phyloP scores from a whole-genome alignment of 2,113 vertebrate genomes.

The Bufo bufo region DNA sequence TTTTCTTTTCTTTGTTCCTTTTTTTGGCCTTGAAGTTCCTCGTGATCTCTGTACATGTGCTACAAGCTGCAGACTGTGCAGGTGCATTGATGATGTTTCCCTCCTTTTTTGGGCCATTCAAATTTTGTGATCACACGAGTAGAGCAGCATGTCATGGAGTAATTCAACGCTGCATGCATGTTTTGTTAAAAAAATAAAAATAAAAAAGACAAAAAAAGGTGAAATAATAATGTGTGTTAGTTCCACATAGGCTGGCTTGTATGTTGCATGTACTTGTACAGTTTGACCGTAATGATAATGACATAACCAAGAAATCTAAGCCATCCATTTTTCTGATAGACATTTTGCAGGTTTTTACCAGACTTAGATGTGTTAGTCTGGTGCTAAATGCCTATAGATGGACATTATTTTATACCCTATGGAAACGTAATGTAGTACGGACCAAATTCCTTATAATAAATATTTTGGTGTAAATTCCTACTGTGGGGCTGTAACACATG shows the following conservation, averaged over 20 bases:
- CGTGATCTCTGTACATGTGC: slow-evolving; percentile 81
- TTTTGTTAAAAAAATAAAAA: slow-evolving; percentile 79
- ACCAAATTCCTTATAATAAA: slow-evolving; percentile 87
- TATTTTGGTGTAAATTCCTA: slow-evolving; percentile 89
- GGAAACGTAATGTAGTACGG: slow-evolving; percentile 88
- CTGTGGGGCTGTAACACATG: slow-evolving; percentile 84
- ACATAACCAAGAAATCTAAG: slow-evolving; percentile 96
- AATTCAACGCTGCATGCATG: slow-evolving; percentile 95
- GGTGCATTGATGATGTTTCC: slow-evolving; percentile 73
- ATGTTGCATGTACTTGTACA: slow-evolving; percentile 99
- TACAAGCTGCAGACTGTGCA: slow-evolving; percentile 74
- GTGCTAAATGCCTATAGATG: slow-evolving; percentile 90
- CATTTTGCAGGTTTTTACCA: slow-evolving; percentile 83
- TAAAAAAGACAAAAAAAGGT: slow-evolving; percentile 73
- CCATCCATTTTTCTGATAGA: slow-evolving; percentile 92
- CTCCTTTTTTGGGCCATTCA: slow-evolving; percentile 76
- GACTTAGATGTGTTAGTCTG: slow-evolving; percentile 78
- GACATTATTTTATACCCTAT: slow-evolving; percentile 87
- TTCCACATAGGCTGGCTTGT: slow-evolving; percentile 96
- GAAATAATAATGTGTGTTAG: slow-evolving; percentile 94
- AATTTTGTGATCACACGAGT: slow-evolving; percentile 81
- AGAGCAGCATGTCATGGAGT: slow-evolving; percentile 93
- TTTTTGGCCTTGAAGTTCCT: slow-evolving; percentile 77
- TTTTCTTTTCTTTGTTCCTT: slow-evolving; percentile 72
- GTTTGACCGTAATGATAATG: slow-evolving; percentile 97